phyloP scores from a whole-genome alignment of 2,797 vertebrate genomes.

The Adelosebastes latens region DNA sequence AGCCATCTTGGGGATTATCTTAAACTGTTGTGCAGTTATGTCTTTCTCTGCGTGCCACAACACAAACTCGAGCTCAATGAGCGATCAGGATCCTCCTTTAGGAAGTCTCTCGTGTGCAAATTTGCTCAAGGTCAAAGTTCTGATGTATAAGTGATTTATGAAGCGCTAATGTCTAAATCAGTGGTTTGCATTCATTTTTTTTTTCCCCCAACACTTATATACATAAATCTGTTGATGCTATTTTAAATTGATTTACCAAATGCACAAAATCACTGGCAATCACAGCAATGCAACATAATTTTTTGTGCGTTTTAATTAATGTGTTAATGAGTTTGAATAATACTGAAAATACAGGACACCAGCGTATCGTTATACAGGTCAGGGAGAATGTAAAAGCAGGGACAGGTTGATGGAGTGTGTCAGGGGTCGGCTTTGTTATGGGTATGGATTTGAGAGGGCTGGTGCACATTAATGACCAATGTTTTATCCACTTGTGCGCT shows the following conservation, averaged over 20 bases:
- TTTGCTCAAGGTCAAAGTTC: constrained; percentile 46
- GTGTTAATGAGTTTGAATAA: neutral
- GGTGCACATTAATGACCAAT: constrained; percentile 53
- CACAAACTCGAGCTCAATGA: constrained; percentile 24
- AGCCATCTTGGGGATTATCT: constrained; percentile 53
- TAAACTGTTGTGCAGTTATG: constrained; percentile 42
- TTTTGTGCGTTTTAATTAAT: neutral
- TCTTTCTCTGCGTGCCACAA: constrained; percentile 27
- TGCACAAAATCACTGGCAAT: neutral
- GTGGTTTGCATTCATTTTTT: neutral
- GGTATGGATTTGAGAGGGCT: constrained; percentile 47
- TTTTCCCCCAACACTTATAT: neutral
- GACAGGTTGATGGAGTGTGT: constrained; percentile 33
- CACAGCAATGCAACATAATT: neutral
- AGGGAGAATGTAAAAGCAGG: neutral
- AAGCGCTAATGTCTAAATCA: constrained; percentile 35
- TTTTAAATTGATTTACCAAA: neutral
- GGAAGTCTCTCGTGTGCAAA: constrained; percentile 17
- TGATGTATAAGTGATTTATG: constrained; percentile 42
- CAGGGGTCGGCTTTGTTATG: constrained; percentile 47
- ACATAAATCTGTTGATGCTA: constrained; percentile 12
- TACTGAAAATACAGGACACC: neutral
- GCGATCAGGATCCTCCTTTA: constrained; percentile 26
- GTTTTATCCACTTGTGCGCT: constrained; percentile 61
- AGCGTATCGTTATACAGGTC: neutral